phyloP scores from a whole-genome alignment of 1,140 invertebrate species.

The Pantala flavescens region DNA sequence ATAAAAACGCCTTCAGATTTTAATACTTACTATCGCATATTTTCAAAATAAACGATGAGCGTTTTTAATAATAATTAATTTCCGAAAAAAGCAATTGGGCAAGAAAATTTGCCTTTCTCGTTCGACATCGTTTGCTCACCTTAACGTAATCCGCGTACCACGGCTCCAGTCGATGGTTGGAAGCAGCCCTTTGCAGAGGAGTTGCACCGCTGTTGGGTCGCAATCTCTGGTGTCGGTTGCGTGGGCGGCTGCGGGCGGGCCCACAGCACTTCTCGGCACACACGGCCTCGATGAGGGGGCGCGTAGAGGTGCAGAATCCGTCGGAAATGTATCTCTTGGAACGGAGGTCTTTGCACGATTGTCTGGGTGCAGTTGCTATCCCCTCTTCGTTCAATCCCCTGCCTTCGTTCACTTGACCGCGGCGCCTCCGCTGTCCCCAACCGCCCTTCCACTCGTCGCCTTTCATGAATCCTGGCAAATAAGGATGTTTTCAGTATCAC shows the following conservation, averaged over 20 bases:
- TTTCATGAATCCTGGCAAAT: neutral
- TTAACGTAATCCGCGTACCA: constrained; percentile 14
- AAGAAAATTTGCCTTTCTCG: no score
- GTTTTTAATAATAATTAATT: no score
- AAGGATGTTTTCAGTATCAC: no score
- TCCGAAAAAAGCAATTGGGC: no score
- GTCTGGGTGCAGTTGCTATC: neutral
- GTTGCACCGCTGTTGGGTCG: neutral
- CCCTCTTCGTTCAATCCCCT: neutral
- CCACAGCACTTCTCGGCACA: constrained; percentile 22
- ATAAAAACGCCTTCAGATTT: no score
- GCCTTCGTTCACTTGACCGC: neutral
- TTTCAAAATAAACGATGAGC: no score
- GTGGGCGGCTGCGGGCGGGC: neutral
- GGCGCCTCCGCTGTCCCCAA: neutral
- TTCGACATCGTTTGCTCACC: no score
- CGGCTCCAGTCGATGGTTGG: neutral
- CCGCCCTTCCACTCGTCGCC: neutral
- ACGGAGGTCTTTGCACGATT: neutral
- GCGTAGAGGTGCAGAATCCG: constrained; percentile 21
- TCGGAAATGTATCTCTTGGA: constrained; percentile 23
- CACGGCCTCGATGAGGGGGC: constrained; percentile 23
- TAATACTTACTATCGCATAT: no score
- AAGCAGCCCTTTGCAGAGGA: neutral
- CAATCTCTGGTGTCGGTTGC: neutral